These are phyloP conservation scores for Tethea ocularis DNA, from an alignment of 2,888 invertebrate species.

Conservation along the genomic window DNA sequence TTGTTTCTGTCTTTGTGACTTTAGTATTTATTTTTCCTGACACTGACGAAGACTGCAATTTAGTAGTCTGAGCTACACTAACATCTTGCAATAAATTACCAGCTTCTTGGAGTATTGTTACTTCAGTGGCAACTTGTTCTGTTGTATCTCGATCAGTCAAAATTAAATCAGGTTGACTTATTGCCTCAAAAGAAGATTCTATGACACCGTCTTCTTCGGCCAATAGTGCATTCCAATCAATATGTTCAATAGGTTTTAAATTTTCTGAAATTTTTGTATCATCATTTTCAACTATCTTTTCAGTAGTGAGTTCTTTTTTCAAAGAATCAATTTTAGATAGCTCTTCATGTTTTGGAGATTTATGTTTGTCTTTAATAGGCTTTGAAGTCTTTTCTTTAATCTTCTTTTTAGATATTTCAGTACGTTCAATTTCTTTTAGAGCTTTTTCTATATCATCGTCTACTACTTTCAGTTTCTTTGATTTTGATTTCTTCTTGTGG, in stretches of 20 bases:
- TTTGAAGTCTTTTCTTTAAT: constrained; percentile 38
- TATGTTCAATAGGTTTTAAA: constrained; percentile 57
- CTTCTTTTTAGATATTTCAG: constrained; percentile 48
- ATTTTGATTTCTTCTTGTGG: constrained; percentile 59
- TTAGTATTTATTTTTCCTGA: constrained; percentile 16
- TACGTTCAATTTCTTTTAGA: constrained; percentile 54
- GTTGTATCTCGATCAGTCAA: constrained; percentile 25
- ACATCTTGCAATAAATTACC: constrained; percentile 33
- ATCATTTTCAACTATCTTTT: constrained; percentile 17
- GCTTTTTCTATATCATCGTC: constrained; percentile 61
- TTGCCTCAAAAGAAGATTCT: constrained; percentile 48
- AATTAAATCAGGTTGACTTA: constrained; percentile 37
- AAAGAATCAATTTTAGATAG: background rate
- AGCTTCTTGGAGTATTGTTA: constrained; percentile 65
- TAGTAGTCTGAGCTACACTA: background rate
- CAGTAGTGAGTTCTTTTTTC: constrained; percentile 11
- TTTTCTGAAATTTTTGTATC: constrained; percentile 27
- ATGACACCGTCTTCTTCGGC: constrained; percentile 66
- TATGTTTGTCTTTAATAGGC: constrained; percentile 27
- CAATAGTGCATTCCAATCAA: constrained; percentile 75
- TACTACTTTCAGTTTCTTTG: constrained; percentile 50
- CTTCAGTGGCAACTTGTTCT: constrained; percentile 67
- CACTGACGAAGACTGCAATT: background rate
- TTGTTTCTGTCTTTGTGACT: constrained; percentile 19
- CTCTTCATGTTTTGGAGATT: constrained; percentile 14